Evolutionary conservation across 1,140 invertebrate genomes (phyloP), one percentile per base, ranked within the genome.

Genomic region (Bradynema listronoti): DNA sequence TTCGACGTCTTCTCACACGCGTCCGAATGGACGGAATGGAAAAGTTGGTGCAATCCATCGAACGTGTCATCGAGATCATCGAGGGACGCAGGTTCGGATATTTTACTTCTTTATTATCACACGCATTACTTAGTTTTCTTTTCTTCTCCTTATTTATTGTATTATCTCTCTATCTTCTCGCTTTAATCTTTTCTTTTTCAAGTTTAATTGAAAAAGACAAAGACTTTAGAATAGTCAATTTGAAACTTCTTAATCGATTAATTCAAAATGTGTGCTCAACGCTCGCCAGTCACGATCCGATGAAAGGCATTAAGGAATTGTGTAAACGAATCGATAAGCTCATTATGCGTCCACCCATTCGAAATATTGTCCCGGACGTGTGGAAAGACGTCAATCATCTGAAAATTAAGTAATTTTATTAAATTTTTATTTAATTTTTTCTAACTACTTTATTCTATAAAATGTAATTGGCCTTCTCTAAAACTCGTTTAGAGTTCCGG

Each of bases 331-430:
- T 50, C 14, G 3, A 19, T 3, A 43, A 9, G 9, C 22, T 43
- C 9, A 43, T 19, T 9, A 43, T 39, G 4, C 27, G 2, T 24
- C 22, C 53, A 14, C 4, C 34, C 9, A 58, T 49, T 19, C 30
- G 47, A 24, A 43, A 32, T 33, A 24, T 61, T 29, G 27, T 49
- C 16, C 27, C 49, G 14, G 59, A 61, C 24, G 29, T 46, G 19
- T 61, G 59, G 59, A 32, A 58, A 33, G 52, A 62, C 16, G 59
- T 61, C 4, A 39, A 55, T 3, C 59, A 61, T 47, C 22, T 61
- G 30, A 19, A 54, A 16, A 61, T 61, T 34, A 58, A 27, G 56
- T 58, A 61, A 22, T 24, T 27, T 58, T 58, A 16, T 58, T 22
- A 29, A 9, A 9, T 19, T 58, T 29, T 47, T 39, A 39, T 39